Base-by-base conservation (phyloP, 2,888 invertebrate species). In the Linnaemya vulpina region DNA sequence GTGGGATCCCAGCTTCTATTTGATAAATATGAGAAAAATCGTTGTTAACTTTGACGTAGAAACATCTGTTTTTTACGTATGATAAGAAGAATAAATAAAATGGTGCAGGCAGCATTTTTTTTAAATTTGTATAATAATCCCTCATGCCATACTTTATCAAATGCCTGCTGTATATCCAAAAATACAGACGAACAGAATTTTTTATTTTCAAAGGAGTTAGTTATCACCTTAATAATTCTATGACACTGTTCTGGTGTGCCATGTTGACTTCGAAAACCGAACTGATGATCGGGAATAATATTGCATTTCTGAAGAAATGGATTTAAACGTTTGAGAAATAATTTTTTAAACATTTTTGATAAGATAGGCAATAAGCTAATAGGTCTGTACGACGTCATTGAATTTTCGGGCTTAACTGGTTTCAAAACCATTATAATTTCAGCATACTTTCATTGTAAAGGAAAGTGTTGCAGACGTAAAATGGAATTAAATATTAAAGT, bases 1-100 rank as follows among this genome's bases (percentile, higher is more conserved):
- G 63, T 63, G 43, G 63, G 25, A 63, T 46, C 25, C 43, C 63
- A 43, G 63, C 63, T 43, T 63, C n/a, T 25, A 46, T 43, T 22
- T 46, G 25, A 43, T 25, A 22, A 22, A 63, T 25, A 25, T 46
- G 43, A 15, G 40, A 43, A 63, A n/a, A 25, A 63, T 63, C 22
- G 17, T 46, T 25, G 15, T 63, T 63, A 0, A 43, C 22, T 46
- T 49, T 65, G 10, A 65, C 15, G 17, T 11, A 67, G 51, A 68
- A 53, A 20, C 51, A 38, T 38, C 49, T 67, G 7, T 67, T 35
- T 67, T n/a, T 67, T 17, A 68, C 20, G 20, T 68, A 51, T 20
- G 51, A 53, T 35, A 53, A 38, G 3, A 68, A 15, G 11, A 67
- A 49, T 8, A 67, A 62, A 20, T 40, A 17, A 2, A 20, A 25